Evolutionary conservation across 2,797 vertebrate genomes (phyloP).

Genomic region (Geotrypetes seraphini): DNA sequence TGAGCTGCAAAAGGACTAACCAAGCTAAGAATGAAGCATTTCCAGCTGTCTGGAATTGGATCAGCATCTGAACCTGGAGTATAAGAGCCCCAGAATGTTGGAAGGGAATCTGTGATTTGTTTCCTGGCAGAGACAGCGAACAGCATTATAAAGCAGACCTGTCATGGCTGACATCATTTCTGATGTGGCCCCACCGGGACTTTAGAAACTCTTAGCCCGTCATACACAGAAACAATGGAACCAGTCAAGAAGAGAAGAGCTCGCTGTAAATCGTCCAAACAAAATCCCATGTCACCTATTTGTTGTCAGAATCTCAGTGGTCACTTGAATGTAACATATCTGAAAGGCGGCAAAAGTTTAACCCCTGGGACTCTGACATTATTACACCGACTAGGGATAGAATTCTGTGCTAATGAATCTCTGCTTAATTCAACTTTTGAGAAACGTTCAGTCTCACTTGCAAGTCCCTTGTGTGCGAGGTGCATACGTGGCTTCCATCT

Average conservation of each 20-base stretch:
- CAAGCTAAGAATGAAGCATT: conserved; percentile 47
- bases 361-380: too few species aligned
- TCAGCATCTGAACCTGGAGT: conserved; percentile 32
- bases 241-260: conserved; percentile 39
- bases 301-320: too few species aligned
- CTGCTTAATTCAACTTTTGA: too few species aligned
- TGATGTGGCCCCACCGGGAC: conserved; percentile 39
- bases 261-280: conserved; percentile 19
- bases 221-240: conserved; percentile 52
- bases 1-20: too few species aligned
- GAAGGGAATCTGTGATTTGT: conserved; percentile 39
- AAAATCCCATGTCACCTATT: conserved; percentile 1
- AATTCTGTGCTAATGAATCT: too few species aligned
- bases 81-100: conserved; percentile 31
- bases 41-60: conserved; percentile 46
- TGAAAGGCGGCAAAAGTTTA: too few species aligned
- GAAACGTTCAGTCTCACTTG: too few species aligned
- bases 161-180: conserved; percentile 46
- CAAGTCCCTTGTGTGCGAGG: too few species aligned
- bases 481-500: too few species aligned
- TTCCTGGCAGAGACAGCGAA: conserved; percentile 42
- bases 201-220: conserved; percentile 44
- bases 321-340: too few species aligned
- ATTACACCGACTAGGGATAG: too few species aligned
- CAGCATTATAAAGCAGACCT: conserved; percentile 29